Evolutionary conservation across 1,140 invertebrate genomes (phyloP).

Genomic region (Bombus vancouverensis): DNA sequence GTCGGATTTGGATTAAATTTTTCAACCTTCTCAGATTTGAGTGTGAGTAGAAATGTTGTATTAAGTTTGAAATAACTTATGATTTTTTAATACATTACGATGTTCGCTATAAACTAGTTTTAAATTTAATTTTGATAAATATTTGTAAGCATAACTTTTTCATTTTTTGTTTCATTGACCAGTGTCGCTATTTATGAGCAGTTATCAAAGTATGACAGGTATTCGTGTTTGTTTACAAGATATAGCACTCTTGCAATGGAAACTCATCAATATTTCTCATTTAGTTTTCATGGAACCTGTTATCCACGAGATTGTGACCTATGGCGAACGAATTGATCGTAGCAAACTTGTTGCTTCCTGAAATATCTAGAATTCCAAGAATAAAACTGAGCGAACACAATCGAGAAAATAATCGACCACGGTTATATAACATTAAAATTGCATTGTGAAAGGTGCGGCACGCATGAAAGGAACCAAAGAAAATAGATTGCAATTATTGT

Average conservation of each 20-base stretch:
- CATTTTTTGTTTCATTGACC: neutral
- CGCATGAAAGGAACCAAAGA: constrained; percentile 3
- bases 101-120: neutral
- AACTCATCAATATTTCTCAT: neutral
- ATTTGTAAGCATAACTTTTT: too few relatives aligned
- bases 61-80: neutral
- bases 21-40: neutral
- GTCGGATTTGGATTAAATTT: neutral
- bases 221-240: neutral
- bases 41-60: neutral
- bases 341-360: neutral
- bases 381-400: neutral
- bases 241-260: neutral
- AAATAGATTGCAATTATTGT: constrained; percentile 9
- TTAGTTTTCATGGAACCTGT: neutral
- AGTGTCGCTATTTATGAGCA: too few relatives aligned
- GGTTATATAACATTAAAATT: neutral
- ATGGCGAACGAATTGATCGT: constrained; percentile 22
- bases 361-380: neutral
- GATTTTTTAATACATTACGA: neutral
- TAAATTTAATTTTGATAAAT: too few relatives aligned
- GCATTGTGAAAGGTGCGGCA: neutral
- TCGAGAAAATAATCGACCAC: neutral
- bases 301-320: neutral
- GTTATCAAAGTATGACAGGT: neutral